A percentile compares a stretch with the other conserved stretches of the same genome.
phyloP scores from a whole-genome alignment of 2,888 invertebrate species.

The Synergus umbraculus region DNA sequence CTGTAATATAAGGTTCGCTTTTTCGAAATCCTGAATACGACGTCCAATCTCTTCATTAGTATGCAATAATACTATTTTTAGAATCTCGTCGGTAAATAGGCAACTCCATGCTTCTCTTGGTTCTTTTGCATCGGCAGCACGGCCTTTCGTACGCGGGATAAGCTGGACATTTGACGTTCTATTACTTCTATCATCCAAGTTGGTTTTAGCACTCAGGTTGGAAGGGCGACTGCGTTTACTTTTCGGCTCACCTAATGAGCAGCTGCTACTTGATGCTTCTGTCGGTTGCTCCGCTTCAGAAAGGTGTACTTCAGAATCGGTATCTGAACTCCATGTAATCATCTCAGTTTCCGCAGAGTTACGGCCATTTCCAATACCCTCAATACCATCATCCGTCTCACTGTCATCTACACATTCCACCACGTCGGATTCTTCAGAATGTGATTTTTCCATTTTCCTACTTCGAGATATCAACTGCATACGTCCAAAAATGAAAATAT shows the following conservation, averaged over 20 bases:
- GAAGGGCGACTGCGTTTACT: not conserved
- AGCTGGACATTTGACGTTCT: not conserved
- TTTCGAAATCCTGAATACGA: not conserved
- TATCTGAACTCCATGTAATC: too few species aligned
- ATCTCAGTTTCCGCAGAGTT: too few species aligned
- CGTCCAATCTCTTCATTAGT: slow-evolving; percentile 10
- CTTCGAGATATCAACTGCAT: too few species aligned
- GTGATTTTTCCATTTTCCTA: too few species aligned
- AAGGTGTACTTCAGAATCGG: too few species aligned
- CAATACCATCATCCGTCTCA: too few species aligned
- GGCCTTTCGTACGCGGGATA: not conserved
- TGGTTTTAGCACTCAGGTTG: not conserved
- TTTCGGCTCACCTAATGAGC: not conserved
- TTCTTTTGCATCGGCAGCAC: not conserved
- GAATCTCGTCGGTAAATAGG: not conserved
- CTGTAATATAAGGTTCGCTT: not conserved
- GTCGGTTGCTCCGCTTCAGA: too few species aligned
- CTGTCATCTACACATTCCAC: too few species aligned
- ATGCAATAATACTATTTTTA: slow-evolving; percentile 1
- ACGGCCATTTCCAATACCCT: too few species aligned
- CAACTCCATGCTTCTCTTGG: not conserved
- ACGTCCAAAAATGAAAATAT: too few species aligned
- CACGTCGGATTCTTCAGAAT: too few species aligned
- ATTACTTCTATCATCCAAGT: not conserved
- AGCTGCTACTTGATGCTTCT: not conserved